These are phyloP conservation scores for Ahaetulla prasina DNA, from an alignment of 2,113 vertebrate genomes.

Conservation along the genomic window DNA sequence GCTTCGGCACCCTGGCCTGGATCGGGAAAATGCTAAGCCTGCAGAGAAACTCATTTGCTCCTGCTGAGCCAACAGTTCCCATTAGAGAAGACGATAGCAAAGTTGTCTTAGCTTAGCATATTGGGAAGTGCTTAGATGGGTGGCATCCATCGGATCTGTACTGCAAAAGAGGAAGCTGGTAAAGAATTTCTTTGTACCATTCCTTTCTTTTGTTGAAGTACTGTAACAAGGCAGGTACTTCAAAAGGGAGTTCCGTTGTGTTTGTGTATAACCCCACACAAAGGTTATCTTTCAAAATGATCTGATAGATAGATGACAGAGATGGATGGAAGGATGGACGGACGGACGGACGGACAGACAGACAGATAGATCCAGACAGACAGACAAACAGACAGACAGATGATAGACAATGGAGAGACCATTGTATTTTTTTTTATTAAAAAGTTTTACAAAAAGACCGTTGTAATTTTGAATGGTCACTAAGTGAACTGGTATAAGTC, in stretches of 20 bases:
- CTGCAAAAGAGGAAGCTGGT: neutral
- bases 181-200: neutral
- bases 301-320: neutral
- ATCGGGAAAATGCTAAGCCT: conserved; percentile 55
- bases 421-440: no score
- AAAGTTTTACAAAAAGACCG: no score
- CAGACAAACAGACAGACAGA: neutral
- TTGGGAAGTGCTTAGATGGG: neutral
- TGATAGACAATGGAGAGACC: no score
- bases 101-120: conserved; percentile 1
- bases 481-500: no score
- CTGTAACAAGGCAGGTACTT: neutral
- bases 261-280: neutral
- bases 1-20: conserved; percentile 54
- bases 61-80: conserved; percentile 55
- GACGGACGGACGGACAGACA: neutral
- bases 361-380: neutral
- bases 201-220: neutral
- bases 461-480: no score
- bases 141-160: neutral
- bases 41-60: conserved; percentile 63
- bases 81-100: conserved; percentile 32
- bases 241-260: conserved; percentile 7
- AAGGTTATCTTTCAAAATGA: neutral
- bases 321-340: neutral